Percentiles rank a stretch among this genome's conserved stretches.
phyloP scores from a whole-genome alignment of 1,140 invertebrate species.

The Ceratosolen solmsi region DNA sequence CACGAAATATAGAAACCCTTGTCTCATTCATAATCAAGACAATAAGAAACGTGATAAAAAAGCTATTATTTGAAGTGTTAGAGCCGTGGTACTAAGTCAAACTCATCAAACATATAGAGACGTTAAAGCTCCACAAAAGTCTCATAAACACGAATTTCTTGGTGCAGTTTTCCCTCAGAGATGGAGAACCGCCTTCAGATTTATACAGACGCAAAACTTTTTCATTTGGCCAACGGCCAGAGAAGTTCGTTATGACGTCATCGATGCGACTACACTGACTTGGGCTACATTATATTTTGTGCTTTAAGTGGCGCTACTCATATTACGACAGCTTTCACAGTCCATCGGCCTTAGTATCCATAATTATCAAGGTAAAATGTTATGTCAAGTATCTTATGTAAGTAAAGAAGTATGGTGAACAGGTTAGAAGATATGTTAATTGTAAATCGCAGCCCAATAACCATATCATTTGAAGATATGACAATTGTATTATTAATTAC shows the following conservation, averaged over 20 bases:
- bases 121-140: conserved; percentile 20
- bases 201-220: conserved; percentile 26
- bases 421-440: too few species aligned
- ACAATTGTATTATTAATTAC: too few species aligned
- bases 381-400: background rate
- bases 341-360: background rate
- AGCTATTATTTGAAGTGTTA: background rate
- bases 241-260: conserved; percentile 16
- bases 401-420: background rate
- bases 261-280: background rate
- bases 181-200: background rate
- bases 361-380: background rate
- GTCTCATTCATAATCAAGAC: background rate
- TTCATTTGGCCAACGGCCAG: background rate
- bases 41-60: background rate
- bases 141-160: conserved; percentile 37
- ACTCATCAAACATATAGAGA: conserved; percentile 24
- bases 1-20: background rate
- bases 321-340: conserved; percentile 1
- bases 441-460: too few species aligned
- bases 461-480: too few species aligned
- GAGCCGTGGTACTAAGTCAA: background rate
- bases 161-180: conserved; percentile 5
- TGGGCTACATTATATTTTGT: background rate
- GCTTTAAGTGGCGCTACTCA: background rate